phyloP scores from a whole-genome alignment of 2,113 vertebrate species.

The Semnornis frantzii region DNA sequence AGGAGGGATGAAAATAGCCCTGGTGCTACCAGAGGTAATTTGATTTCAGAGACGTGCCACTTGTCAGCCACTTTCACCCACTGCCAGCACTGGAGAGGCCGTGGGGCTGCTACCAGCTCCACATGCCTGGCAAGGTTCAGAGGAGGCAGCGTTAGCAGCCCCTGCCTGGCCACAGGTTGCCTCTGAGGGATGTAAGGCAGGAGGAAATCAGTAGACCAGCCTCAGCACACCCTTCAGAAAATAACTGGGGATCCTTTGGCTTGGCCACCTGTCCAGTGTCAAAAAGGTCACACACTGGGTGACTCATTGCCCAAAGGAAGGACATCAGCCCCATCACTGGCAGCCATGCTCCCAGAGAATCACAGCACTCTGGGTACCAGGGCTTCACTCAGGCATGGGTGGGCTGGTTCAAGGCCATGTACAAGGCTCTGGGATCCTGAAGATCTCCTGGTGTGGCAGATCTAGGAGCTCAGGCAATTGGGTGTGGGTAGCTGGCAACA shows the following conservation, averaged over 20 bases:
- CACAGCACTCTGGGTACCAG: not conserved
- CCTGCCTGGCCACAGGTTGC: accelerated
- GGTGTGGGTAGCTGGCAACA: accelerated
- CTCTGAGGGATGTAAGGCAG: not conserved
- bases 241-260: not conserved
- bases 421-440: not conserved
- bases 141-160: not conserved
- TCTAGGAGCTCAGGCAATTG: not conserved
- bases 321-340: not conserved
- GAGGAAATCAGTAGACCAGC: not conserved
- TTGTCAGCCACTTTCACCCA: not conserved
- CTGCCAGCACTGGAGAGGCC: not conserved
- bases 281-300: accelerated
- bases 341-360: not conserved
- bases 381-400: accelerated
- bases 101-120: not conserved
- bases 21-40: slow-evolving; percentile 8
- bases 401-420: too few species aligned
- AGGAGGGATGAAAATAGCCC: slow-evolving; percentile 47
- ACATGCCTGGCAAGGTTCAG: not conserved
- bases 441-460: not conserved
- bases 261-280: not conserved
- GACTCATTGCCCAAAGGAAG: not conserved
- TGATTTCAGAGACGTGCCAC: not conserved
- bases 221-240: not conserved